These are phyloP conservation scores for Caenorhabditis sp. DNA, from an alignment of 2,888 invertebrate species.

Conservation along the genomic window DNA sequence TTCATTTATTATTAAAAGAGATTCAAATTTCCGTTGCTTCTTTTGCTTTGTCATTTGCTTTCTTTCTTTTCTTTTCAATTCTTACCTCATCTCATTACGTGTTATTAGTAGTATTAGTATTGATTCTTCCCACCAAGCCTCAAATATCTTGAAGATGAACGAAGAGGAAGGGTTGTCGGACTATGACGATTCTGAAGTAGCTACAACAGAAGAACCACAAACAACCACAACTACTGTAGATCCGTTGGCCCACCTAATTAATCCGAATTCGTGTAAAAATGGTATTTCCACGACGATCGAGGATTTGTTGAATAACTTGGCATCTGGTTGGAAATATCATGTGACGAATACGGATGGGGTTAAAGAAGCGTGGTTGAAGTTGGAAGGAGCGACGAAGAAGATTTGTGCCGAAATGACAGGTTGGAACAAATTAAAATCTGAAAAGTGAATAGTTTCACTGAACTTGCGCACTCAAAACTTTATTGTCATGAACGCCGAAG, in stretches of 20 bases:
- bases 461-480: too few species aligned
- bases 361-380: slow-evolving; percentile 62
- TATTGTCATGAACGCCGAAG: too few species aligned
- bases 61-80: slow-evolving; percentile 2
- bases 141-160: slow-evolving; percentile 14
- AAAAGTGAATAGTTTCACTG: neutral
- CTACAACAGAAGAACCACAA: slow-evolving; percentile 8
- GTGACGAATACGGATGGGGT: slow-evolving; percentile 68
- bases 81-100: slow-evolving; percentile 5
- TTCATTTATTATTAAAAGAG: neutral
- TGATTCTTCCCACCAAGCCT: neutral
- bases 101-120: slow-evolving; percentile 13
- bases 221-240: slow-evolving; percentile 33
- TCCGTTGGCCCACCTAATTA: slow-evolving; percentile 47
- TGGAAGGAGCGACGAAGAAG: slow-evolving; percentile 62
- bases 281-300: slow-evolving; percentile 60
- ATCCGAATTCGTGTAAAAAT: slow-evolving; percentile 58
- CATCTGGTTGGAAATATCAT: slow-evolving; percentile 69
- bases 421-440: slow-evolving; percentile 10
- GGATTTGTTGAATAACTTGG: slow-evolving; percentile 61
- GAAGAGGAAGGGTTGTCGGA: neutral
- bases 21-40: neutral
- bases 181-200: neutral
- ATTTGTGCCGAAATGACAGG: slow-evolving; percentile 62
- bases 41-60: slow-evolving; percentile 14